These are phyloP conservation scores for Lomographa bimaculata DNA, from an alignment of 2,888 invertebrate species.

Conservation along the genomic window DNA sequence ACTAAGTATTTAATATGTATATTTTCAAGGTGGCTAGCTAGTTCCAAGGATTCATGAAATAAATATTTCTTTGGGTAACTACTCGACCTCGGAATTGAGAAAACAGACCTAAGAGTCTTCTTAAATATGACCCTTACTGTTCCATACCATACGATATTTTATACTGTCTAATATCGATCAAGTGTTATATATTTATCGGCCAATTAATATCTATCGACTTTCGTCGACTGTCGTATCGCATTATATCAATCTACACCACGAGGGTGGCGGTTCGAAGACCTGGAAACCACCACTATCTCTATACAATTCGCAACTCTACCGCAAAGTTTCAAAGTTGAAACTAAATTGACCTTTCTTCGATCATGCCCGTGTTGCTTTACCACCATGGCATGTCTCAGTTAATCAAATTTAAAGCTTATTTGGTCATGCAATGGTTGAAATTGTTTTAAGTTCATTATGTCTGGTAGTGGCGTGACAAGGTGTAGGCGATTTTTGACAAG, in stretches of 20 bases:
- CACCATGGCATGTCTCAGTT: neutral
- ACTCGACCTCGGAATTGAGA: too few species aligned
- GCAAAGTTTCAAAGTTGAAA: slow-evolving; percentile 11
- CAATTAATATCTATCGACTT: neutral
- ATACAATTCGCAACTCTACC: slow-evolving; percentile 9
- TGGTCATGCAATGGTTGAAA: neutral
- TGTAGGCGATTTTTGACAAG: slow-evolving; percentile 49
- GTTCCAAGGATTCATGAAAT: too few species aligned
- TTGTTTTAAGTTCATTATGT: too few species aligned
- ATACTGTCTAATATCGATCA: too few species aligned
- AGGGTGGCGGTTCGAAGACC: slow-evolving; percentile 53
- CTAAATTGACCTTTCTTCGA: too few species aligned
- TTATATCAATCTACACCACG: slow-evolving; percentile 28
- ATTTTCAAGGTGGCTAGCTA: too few species aligned
- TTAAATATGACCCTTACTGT: too few species aligned
- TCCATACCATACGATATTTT: too few species aligned
- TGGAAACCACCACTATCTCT: slow-evolving; percentile 14
- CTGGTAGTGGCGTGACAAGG: slow-evolving; percentile 32
- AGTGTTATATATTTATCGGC: neutral
- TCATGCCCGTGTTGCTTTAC: too few species aligned
- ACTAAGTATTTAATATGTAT: too few species aligned
- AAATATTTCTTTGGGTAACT: too few species aligned
- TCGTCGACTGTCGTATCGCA: slow-evolving; percentile 15
- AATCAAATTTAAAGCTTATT: slow-evolving; percentile 5
- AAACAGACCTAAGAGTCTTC: too few species aligned